Conservation (phyloP, 2,113 vertebrate genomes). For the Albula goreensis region DNA sequence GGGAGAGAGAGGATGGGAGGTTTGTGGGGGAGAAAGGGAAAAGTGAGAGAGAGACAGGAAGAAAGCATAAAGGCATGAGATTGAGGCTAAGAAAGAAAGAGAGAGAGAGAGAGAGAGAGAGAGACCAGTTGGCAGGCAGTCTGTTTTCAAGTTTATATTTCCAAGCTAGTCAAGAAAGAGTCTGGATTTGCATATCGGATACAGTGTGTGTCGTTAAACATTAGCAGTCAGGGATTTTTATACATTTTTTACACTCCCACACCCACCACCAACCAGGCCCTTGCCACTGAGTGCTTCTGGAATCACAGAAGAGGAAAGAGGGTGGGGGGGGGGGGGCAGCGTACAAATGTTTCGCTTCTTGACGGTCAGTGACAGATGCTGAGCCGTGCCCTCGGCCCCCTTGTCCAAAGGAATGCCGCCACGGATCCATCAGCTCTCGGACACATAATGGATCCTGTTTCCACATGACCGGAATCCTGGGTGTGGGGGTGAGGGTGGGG, state of each 20-base stretch:
- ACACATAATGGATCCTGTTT: constrained; percentile 22
- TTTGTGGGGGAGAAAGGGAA: no score
- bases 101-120: not conserved
- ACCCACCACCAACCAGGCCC: not conserved
- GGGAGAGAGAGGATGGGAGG: no score
- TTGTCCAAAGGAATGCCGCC: constrained; percentile 6
- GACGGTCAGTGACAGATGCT: constrained; percentile 57
- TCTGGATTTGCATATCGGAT: constrained; percentile 13
- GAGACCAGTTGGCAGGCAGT: constrained; percentile 18
- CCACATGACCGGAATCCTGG: not conserved
- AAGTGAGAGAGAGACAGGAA: no score
- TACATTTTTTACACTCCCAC: not conserved
- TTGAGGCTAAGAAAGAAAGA: not conserved
- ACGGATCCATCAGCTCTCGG: not conserved
- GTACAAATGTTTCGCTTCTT: constrained; percentile 42
- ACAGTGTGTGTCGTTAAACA: not conserved
- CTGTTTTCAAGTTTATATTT: constrained; percentile 43
- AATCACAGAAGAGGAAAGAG: no score
- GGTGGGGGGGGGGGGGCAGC: not conserved
- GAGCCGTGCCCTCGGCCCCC: not conserved
- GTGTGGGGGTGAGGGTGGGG: no score
- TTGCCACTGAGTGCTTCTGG: not conserved
- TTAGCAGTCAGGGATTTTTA: not conserved
- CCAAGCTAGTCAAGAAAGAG: not conserved
- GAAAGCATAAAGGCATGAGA: no score